Evolutionary conservation across 2,888 invertebrate genomes (phyloP).

Genomic region (Amiota minor): DNA sequence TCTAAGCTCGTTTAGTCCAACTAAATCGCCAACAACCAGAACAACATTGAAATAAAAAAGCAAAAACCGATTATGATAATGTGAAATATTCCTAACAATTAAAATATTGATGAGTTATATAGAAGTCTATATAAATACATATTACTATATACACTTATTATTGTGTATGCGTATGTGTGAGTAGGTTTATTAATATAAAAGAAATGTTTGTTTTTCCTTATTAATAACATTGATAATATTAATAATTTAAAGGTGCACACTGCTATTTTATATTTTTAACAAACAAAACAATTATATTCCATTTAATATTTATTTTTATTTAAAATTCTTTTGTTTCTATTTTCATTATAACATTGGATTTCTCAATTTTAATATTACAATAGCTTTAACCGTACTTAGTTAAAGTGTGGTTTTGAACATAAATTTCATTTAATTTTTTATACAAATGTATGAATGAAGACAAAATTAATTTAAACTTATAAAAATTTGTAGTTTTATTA

Average conservation of each 20-base stretch:
- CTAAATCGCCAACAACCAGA: neutral
- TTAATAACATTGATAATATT: neutral
- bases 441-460: too few species aligned
- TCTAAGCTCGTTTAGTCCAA: conserved; percentile 12
- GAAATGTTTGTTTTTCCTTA: conserved; percentile 18
- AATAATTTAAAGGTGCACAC: conserved; percentile 12
- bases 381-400: too few species aligned
- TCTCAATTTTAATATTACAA: neutral
- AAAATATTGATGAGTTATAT: neutral
- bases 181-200: neutral
- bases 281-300: neutral
- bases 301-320: neutral
- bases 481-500: conserved; percentile 2
- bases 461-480: conserved; percentile 4
- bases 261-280: conserved; percentile 2
- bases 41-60: neutral
- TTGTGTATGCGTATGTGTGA: neutral
- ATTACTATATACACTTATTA: neutral
- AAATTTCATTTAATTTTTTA: too few species aligned
- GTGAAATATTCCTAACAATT: conserved; percentile 25
- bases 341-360: neutral
- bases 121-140: too few species aligned
- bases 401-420: too few species aligned
- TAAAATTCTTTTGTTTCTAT: neutral
- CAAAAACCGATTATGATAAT: neutral